Evolutionary conservation across 2,797 vertebrate genomes (phyloP).

Genomic region (Miichthys miiuy): DNA sequence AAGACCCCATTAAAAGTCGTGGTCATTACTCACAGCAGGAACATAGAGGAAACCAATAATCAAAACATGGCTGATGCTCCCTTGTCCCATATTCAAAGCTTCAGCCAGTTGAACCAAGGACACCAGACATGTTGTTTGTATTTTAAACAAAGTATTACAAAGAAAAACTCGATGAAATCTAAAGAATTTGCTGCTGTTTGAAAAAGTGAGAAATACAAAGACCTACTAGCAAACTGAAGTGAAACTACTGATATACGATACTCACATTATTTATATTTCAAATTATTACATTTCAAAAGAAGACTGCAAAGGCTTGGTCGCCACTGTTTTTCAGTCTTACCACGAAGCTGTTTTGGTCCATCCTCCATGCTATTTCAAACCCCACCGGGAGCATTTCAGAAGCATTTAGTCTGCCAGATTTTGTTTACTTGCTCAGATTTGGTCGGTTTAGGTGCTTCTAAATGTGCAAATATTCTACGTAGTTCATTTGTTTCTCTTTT

Average conservation of each 20-base stretch:
- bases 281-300: no score
- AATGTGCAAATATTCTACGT: no score
- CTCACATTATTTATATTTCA: no score
- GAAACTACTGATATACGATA: not conserved
- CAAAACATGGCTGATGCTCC: slow-evolving; percentile 67
- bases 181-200: not conserved
- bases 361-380: no score
- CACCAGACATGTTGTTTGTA: slow-evolving; percentile 14
- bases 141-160: slow-evolving; percentile 38
- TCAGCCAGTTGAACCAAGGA: slow-evolving; percentile 39
- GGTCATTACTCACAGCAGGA: slow-evolving; percentile 81
- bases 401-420: no score
- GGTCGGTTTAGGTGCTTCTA: no score
- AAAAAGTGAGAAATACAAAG: not conserved
- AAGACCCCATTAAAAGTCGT: slow-evolving; percentile 78
- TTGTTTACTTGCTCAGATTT: no score
- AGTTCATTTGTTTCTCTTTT: no score
- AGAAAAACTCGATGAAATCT: not conserved
- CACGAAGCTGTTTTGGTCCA: no score
- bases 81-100: slow-evolving; percentile 44
- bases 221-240: not conserved
- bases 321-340: no score
- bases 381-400: no score
- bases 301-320: no score
- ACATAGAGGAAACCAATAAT: slow-evolving; percentile 77